Base-by-base conservation (phyloP, 2,888 invertebrate species). In the Archaeoteleia sp. region DNA sequence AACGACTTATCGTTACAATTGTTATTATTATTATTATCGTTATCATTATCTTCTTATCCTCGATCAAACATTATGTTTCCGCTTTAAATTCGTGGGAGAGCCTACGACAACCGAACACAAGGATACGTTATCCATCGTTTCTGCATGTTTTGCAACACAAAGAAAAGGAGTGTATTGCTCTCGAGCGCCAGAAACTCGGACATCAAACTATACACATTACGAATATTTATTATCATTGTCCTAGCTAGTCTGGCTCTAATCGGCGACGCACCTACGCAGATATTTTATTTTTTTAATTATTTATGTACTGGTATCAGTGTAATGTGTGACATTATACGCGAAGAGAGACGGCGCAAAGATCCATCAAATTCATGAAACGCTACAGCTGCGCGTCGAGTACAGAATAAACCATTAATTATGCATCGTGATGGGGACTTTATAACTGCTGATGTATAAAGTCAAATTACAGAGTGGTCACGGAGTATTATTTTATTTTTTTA, bases 171-270 rank as follows among this genome's bases (percentile, higher is more conserved):
- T 42, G 27, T 17, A 29, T 20, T 51, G 49, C 49, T 49, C 17
- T 25, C 43, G 37, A 45, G 34, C 13, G 14, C 15, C 17, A 43
- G 37, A 57, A 55, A 63, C 66, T 74, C 63, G 57, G 72, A 76
- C 72, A 74, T 75, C 67, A 67, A 75, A 72, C 74, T 79, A 78
- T 79, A 79, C 74, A 77, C 65, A 69, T 69, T 72, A 37, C 70
- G 69, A 72, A 70, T 71, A 70, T 71, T 71, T 71, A 68, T 70
- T 57, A 76, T 67, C 71, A 70, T 75, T 74, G 69, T 72, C 71
- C 73, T 76, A 75, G 65, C 71, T 76, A 71, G 53, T 55, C 70
- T 72, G 72, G 51, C 66, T 70, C 73, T 73, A 75, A 76, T 70
- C 67, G 74, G 70, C 67, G 63, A 60, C 60, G 68, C 66, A 74